Percentiles rank a stretch among this genome's conserved stretches.
These are phyloP conservation scores for Lithobius niger DNA, from an alignment of 1,140 invertebrate species.

Conservation along the genomic window DNA sequence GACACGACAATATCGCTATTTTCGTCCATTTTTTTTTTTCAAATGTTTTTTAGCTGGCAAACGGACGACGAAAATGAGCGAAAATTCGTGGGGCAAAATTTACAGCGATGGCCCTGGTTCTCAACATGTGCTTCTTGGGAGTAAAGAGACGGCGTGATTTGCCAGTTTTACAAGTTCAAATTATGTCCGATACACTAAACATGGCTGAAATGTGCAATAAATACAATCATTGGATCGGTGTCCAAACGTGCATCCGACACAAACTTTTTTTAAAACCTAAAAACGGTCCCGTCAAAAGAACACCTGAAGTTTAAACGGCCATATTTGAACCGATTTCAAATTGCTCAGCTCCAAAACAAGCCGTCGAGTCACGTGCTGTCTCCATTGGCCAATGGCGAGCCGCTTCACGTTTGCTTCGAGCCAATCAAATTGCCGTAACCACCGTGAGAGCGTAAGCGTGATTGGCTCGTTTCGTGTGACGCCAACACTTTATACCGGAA, in stretches of 20 bases:
- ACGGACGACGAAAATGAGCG: neutral
- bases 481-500: too few relatives aligned
- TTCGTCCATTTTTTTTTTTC: constrained; percentile 1
- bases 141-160: neutral
- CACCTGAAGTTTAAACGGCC: constrained; percentile 10
- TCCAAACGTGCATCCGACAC: too few relatives aligned
- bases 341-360: neutral
- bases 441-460: too few relatives aligned
- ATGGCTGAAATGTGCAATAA: neutral
- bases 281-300: constrained; percentile 1
- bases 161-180: neutral
- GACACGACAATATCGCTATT: constrained; percentile 14
- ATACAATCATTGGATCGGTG: too few relatives aligned
- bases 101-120: neutral
- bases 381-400: too few relatives aligned
- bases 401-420: too few relatives aligned
- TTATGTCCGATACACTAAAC: neutral
- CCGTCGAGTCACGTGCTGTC: neutral
- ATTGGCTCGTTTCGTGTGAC: too few relatives aligned
- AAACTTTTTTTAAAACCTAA: neutral
- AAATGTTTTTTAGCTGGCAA: too few relatives aligned
- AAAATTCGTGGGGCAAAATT: neutral
- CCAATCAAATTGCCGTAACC: too few relatives aligned
- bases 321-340: constrained; percentile 6
- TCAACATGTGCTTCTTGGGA: neutral